phyloP scores from a whole-genome alignment of 1,140 invertebrate genomes.

The Drosophila insularis region DNA sequence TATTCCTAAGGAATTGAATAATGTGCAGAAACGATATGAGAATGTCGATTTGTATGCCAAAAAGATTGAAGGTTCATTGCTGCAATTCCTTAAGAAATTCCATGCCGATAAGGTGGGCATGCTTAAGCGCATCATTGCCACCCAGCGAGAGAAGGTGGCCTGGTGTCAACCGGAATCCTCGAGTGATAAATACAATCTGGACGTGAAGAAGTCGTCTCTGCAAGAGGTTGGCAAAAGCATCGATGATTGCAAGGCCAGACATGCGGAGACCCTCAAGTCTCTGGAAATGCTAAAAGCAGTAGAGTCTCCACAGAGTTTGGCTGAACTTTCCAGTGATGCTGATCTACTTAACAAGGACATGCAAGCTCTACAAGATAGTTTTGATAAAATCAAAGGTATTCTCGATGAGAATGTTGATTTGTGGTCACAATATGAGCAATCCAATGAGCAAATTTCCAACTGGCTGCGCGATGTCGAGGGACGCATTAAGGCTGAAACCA shows the following conservation, averaged over 20 bases:
- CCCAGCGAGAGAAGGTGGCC: conserved; percentile 93
- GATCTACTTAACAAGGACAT: conserved; percentile 87
- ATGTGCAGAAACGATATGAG: conserved; percentile 90
- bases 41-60: conserved; percentile 88
- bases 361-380: conserved; percentile 86
- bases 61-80: conserved; percentile 91
- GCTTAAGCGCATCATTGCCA: conserved; percentile 90
- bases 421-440: conserved; percentile 91
- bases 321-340: conserved; percentile 86
- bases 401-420: conserved; percentile 89
- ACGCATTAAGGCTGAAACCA: conserved; percentile 89
- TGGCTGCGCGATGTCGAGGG: conserved; percentile 95
- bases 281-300: conserved; percentile 87
- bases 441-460: conserved; percentile 89
- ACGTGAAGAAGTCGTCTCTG: conserved; percentile 93
- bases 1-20: conserved; percentile 90
- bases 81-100: conserved; percentile 93
- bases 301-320: conserved; percentile 87
- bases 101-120: conserved; percentile 92
- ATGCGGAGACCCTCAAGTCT: conserved; percentile 87
- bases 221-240: conserved; percentile 89
- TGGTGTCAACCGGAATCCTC: conserved; percentile 95
- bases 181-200: conserved; percentile 95
- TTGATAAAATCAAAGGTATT: conserved; percentile 87
- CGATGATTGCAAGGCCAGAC: conserved; percentile 86